These are phyloP conservation scores for Rhinoderma darwinii DNA, from an alignment of 2,113 vertebrate genomes.

Conservation along the genomic window DNA sequence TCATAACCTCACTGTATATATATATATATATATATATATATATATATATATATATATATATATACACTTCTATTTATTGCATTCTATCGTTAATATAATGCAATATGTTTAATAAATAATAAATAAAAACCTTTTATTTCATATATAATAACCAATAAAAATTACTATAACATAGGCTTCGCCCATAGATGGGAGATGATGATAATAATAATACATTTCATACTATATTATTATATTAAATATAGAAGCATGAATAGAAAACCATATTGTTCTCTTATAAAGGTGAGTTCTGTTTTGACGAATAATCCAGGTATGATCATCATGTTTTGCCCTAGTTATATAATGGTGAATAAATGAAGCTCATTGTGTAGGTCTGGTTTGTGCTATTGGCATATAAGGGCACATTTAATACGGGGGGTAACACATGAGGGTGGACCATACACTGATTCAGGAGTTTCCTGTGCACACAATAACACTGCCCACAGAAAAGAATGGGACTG, in stretches of 20 bases:
- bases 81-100: not conserved
- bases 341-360: too few relatives aligned
- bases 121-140: too few relatives aligned
- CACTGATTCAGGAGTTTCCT: constrained; percentile 30
- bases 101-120: not conserved
- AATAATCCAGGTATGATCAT: too few relatives aligned
- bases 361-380: not conserved
- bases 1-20: not conserved
- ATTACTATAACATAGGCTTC: too few relatives aligned
- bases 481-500: not conserved
- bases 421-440: not conserved
- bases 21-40: not conserved
- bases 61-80: not conserved
- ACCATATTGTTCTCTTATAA: not conserved
- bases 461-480: constrained; percentile 46
- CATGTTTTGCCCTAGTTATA: not conserved
- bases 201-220: not conserved
- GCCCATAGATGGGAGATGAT: not conserved
- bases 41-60: not conserved
- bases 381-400: too few relatives aligned
- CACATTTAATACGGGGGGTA: too few relatives aligned
- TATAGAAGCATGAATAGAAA: not conserved
- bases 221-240: not conserved
- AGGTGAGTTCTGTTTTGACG: too few relatives aligned
- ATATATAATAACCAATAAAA: too few relatives aligned